Percentiles rank a stretch among this genome's conserved stretches.
These are phyloP conservation scores for Ophion slaviceki DNA, from an alignment of 2,888 invertebrate genomes.

Conservation along the genomic window DNA sequence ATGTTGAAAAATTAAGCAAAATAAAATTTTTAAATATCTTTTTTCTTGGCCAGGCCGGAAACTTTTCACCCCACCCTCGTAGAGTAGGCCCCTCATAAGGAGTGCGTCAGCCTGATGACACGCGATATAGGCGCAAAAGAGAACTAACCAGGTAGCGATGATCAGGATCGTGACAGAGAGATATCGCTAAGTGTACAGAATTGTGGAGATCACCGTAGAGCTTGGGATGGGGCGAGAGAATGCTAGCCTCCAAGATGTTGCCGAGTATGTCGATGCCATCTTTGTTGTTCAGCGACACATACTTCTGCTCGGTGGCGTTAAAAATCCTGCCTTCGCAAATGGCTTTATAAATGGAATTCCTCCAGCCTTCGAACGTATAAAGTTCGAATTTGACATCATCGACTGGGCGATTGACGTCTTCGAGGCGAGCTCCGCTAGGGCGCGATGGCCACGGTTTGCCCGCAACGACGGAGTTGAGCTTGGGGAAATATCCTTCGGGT, in stretches of 20 bases:
- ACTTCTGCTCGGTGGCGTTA: conserved; percentile 85
- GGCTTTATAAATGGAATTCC: conserved; percentile 89
- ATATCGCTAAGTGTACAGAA: conserved; percentile 91
- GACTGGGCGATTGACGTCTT: conserved; percentile 88
- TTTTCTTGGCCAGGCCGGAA: no score
- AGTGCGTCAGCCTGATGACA: no score
- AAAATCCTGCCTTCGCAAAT: conserved; percentile 87
- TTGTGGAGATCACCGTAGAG: conserved; percentile 94
- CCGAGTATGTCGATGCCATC: conserved; percentile 92
- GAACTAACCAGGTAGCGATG: conserved; percentile 87
- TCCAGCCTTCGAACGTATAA: conserved; percentile 90
- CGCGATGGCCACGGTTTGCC: conserved; percentile 91
- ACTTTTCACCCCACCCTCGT: no score
- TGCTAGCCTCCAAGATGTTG: conserved; percentile 90
- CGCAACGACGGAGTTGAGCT: conserved; percentile 91
- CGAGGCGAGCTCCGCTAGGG: conserved; percentile 85
- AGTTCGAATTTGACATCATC: conserved; percentile 89
- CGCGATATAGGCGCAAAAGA: no score
- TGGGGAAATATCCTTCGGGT: conserved; percentile 92
- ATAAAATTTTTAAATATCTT: no score
- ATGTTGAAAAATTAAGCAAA: no score
- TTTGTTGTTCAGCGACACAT: conserved; percentile 86
- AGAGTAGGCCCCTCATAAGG: no score
- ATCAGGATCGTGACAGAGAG: conserved; percentile 92
- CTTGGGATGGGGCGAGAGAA: conserved; percentile 88